phyloP scores from a whole-genome alignment of 2,888 invertebrate genomes.

The Tenthredo distinguenda region DNA sequence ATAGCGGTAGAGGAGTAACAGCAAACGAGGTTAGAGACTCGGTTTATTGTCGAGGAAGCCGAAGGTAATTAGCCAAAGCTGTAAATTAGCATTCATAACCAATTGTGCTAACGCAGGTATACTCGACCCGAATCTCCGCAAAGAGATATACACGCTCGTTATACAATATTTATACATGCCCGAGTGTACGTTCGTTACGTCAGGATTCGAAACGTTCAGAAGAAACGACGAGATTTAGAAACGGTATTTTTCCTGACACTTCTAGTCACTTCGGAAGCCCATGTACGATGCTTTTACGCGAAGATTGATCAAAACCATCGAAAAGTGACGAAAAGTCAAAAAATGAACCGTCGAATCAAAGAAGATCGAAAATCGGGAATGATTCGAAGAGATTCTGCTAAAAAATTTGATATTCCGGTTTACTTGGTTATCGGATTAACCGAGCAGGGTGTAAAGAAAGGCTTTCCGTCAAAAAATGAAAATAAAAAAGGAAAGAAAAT shows the following conservation, averaged over 20 bases:
- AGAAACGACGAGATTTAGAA: background rate
- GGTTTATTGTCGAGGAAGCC: conserved; percentile 38
- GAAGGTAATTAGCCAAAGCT: conserved; percentile 45
- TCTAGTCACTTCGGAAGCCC: background rate
- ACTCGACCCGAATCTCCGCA: conserved; percentile 23
- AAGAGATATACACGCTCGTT: background rate
- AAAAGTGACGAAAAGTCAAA: no score
- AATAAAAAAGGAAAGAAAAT: background rate
- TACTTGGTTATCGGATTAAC: background rate
- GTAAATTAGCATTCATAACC: conserved; percentile 49
- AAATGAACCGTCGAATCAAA: no score
- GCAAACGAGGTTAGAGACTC: conserved; percentile 1
- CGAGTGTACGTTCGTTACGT: background rate
- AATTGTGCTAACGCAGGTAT: conserved; percentile 8
- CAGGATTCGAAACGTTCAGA: background rate
- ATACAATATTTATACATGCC: background rate
- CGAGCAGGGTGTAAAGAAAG: background rate
- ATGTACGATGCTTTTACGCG: background rate
- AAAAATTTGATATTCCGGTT: background rate
- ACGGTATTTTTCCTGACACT: background rate
- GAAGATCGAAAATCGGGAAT: no score
- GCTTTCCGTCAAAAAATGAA: background rate
- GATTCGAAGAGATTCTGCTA: no score
- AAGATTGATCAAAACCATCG: background rate
- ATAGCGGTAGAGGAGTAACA: background rate